Evolutionary conservation across 64 coral and sea anemone species (phyloP), one percentile per base, ranked within the genome.

Genomic region (Montipora cactus): DNA sequence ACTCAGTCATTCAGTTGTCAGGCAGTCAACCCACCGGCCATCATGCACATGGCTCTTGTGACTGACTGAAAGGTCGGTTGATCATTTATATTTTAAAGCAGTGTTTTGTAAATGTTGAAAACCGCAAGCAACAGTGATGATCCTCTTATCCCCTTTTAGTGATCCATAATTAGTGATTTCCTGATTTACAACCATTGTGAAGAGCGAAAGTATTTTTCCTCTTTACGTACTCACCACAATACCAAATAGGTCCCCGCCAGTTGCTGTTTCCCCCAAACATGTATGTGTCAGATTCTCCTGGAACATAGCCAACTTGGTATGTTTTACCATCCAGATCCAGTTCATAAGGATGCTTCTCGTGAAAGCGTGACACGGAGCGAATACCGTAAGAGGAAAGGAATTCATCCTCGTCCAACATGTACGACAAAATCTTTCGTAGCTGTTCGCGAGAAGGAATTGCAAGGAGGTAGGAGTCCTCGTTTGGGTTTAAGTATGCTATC

Each of bases 221-320:
- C 21, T 37, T 37, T 37, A 0, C 37, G 0, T 90, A 93, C 96
- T 93, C 70, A 98, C 96, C 58, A 20, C 93, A 89, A 25, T 95
- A 13, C 96, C 96, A 98, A 9, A 98, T 80, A 22, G 96, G 96
- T 46, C 96, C 96, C 14, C 94, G 86, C 96, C 96, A 98, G 79
- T 98, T 98, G 66, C 96, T 98, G 87, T 98, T 98, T 5, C 96
- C 94, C 7, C 96, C 89, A 70, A 92, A 98, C 93, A 95, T 93
- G 49, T 83, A 80, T 0, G 96, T 98, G 53, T 92, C 87, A 2
- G 91, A 98, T 59, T 98, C 96, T 3, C 90, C 94, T 10, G 96
- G 90, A 7, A 98, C 96, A 83, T 98, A 98, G 3, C 93, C 76
- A 44, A 98, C 96, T 3, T 88, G 75, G 44, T 98, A 85, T 28